Evolutionary conservation across 2,797 vertebrate species (phyloP).

Genomic region (Enoplosus armatus): DNA sequence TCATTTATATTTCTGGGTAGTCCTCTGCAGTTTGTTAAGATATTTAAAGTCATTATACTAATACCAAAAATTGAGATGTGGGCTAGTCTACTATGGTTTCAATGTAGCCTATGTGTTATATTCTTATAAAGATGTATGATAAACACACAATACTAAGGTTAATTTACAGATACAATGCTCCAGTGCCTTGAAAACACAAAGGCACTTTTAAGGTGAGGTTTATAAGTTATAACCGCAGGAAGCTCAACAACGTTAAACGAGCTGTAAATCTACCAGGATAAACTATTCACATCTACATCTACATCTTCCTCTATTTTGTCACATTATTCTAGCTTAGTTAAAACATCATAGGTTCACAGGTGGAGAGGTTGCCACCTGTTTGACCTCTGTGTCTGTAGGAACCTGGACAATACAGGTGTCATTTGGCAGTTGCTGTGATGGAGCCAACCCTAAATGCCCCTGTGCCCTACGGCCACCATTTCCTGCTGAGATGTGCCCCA

Average conservation of each 20-base stretch:
- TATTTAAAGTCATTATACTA: background rate
- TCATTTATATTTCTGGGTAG: constrained; percentile 2
- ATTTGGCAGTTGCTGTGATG: constrained; percentile 67
- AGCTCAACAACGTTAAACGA: background rate
- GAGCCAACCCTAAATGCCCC: constrained; percentile 35
- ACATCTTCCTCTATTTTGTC: background rate
- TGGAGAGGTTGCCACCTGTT: constrained; percentile 48
- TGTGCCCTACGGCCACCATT: constrained; percentile 34
- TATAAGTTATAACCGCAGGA: constrained; percentile 14
- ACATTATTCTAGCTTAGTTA: background rate
- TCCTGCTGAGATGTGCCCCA: constrained; percentile 67
- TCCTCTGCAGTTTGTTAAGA: background rate
- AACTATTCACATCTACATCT: constrained; percentile 29
- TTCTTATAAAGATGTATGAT: constrained; percentile 26
- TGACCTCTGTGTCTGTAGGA: constrained; percentile 61
- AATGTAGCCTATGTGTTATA: background rate
- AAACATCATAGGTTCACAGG: constrained; percentile 43
- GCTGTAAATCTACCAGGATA: constrained; percentile 2
- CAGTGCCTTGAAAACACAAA: constrained; percentile 62
- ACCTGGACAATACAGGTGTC: constrained; percentile 69
- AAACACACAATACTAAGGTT: constrained; percentile 34
- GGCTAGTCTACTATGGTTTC: background rate
- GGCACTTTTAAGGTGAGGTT: constrained; percentile 59
- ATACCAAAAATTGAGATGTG: background rate
- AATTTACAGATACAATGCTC: constrained; percentile 24